Base-by-base conservation (phyloP, 1,140 invertebrate species). In the Zaprionus ghesquierei region DNA sequence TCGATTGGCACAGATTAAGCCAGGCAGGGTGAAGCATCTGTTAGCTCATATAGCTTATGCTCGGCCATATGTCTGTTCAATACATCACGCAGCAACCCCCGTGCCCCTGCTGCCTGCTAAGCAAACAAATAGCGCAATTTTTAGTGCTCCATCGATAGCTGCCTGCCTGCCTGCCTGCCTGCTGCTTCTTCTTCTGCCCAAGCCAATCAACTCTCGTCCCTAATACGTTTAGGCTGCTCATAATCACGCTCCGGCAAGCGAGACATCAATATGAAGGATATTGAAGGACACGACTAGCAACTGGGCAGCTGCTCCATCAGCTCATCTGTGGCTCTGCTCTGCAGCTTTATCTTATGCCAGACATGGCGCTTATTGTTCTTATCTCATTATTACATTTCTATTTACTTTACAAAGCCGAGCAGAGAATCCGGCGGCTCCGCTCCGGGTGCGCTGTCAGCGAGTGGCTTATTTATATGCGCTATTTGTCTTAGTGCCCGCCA, bases 331-430 rank as follows among this genome's bases (percentile, higher is more conserved):
- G 15, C 18, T 29, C 12, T 27, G 31, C 49, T 41, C 50, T 58
- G 33, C 49, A 29, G 38, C 35, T 35, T 29, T 38, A 59, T 23
- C 53, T 51, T 20, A 51, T 56, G 29, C 13, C 50, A 55, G 65
- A 74, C 74, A 50, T 60, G 50, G 23, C 56, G 65, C 73, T 78
- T 81, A 84, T 89, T 89, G 84, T 89, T 89, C 84, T 84, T 89
- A 89, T 89, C 84, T 81, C 85, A 77, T 89, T 89, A 89, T 89
- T 89, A 89, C 68, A 77, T 85, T 89, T 89, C 66, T 89, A 89
- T 89, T 89, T 89, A 79, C 77, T 84, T 64, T 75, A 35, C 60
- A 65, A 65, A 53, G 58, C 62, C 73, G 53, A 20, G 31, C 10
- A 12, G 38, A 23, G 23, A 8, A 35, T 31, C 13, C 35, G n/a